Percentiles rank a stretch among this genome's conserved stretches.
phyloP scores from a whole-genome alignment of 1,140 invertebrate genomes.

The Leptopilina clavipes region DNA sequence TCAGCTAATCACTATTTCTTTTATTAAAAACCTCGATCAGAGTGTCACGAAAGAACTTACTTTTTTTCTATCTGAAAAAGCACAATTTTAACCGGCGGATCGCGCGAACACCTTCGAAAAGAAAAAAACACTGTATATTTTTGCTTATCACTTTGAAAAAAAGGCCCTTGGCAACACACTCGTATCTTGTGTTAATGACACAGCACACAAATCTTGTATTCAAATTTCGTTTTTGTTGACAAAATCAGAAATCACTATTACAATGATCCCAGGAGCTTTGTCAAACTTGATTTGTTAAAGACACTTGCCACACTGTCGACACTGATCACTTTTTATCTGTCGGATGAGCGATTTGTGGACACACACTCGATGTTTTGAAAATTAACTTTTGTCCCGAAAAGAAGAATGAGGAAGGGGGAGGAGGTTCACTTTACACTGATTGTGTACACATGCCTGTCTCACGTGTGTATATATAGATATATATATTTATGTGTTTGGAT shows the following conservation, averaged over 20 bases:
- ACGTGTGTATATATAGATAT: constrained; percentile 4
- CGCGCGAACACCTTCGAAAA: neutral
- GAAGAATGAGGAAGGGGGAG: constrained; percentile 47
- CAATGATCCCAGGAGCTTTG: neutral
- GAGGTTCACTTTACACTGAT: constrained; percentile 50
- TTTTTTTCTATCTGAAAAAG: too few relatives aligned
- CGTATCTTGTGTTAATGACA: neutral
- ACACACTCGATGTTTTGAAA: neutral
- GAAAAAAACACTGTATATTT: neutral
- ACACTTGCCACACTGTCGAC: neutral
- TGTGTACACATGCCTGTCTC: constrained; percentile 54
- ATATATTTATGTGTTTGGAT: neutral
- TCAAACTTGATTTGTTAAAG: neutral
- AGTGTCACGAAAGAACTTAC: too few relatives aligned
- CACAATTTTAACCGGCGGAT: neutral
- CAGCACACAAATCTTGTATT: neutral
- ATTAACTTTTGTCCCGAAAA: constrained; percentile 35
- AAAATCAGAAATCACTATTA: neutral
- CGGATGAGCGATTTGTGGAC: neutral
- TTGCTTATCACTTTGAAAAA: neutral
- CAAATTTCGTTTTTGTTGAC: neutral
- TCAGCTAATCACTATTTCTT: too few relatives aligned
- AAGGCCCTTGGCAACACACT: neutral
- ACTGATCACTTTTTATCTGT: constrained; percentile 6
- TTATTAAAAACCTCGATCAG: too few relatives aligned